Conservation (phyloP, 1,140 invertebrate species). For the Nixonia krombeini region DNA sequence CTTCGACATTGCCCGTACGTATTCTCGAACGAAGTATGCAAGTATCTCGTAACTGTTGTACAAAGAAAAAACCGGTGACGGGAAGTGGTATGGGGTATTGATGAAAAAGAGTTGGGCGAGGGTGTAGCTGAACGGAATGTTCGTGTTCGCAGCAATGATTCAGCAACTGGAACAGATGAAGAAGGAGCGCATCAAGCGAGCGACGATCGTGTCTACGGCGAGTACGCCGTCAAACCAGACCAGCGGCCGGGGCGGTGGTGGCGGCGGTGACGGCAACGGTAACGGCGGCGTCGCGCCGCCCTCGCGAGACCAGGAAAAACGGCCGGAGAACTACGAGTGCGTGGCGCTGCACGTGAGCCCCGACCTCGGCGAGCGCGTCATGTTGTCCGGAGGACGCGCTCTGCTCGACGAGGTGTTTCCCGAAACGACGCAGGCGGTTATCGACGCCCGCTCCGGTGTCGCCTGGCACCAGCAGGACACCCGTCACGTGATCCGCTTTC, state of each 20-base stretch:
- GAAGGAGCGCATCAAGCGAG: conserved; percentile 76
- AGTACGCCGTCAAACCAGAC: conserved; percentile 50
- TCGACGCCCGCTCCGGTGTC: conserved; percentile 85
- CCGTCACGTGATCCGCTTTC: conserved; percentile 89
- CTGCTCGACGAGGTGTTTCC: conserved; percentile 90
- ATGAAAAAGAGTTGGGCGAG: background rate
- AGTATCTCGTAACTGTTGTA: no score
- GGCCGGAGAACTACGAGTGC: conserved; percentile 80
- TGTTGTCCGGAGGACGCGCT: conserved; percentile 84
- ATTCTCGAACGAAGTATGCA: no score
- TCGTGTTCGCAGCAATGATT: conserved; percentile 78
- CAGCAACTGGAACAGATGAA: conserved; percentile 83
- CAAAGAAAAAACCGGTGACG: no score
- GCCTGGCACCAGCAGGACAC: conserved; percentile 89
- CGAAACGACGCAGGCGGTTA: conserved; percentile 86
- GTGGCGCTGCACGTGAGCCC: conserved; percentile 90
- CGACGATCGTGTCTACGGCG: conserved; percentile 50
- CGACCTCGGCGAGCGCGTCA: conserved; percentile 89
- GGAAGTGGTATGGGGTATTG: no score
- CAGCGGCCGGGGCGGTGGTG: conserved; percentile 20
- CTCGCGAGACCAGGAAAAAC: conserved; percentile 52
- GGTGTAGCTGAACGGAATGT: no score
- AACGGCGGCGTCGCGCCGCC: conserved; percentile 41
- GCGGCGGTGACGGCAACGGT: conserved; percentile 22
- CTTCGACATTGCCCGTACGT: conserved; percentile 92